Base-by-base conservation (phyloP, 2,888 invertebrate species). In the Ochropacha duplaris region DNA sequence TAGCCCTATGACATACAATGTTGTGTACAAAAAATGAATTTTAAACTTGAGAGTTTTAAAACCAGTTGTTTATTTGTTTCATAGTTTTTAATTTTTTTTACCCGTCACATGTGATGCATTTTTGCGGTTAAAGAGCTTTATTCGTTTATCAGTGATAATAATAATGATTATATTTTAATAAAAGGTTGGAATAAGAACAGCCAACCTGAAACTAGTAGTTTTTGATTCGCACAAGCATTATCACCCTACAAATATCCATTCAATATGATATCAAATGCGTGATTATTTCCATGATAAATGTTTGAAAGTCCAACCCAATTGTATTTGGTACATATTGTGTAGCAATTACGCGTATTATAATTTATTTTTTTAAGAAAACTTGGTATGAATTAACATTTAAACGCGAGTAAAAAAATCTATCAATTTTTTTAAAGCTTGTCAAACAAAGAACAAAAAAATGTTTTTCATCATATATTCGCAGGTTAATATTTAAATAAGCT, bases 91-190 rank as follows among this genome's bases (percentile, higher is more conserved):
- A 75, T 77, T 72, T 68, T 59, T 59, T 57, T 60, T 54, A 62
- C 57, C 36, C 11, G 57, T 59, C 58, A 59, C 58, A 73, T 59
- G 70, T 75, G 71, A 78, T 78, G 83, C 85, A 84, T 85, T 86
- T 83, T 69, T 57, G 68, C 59, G 54, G 49, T 55, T 49, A 49
- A 55, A 59, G 57, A 44, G 64, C 65, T 72, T 71, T 72, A 68
- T 68, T 73, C 66, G 62, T 76, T 74, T 66, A 69, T 70, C 68
- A 50, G 58, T 54, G 57, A 60, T 64, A 63, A 60, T 4, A 58
- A 68, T 67, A 69, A 67, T 57, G 34, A 60, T 64, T 59, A 65
- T 68, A 66, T 60, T 57, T 57, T 44, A 56, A 64, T 36, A 54
- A 50, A 24, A 14, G 24, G 58, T 65, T 69, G 71, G 72, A 73